Conservation (phyloP, 35 echinoderm and acorn worm genomes). For the Heliocidaris tuberculata region DNA sequence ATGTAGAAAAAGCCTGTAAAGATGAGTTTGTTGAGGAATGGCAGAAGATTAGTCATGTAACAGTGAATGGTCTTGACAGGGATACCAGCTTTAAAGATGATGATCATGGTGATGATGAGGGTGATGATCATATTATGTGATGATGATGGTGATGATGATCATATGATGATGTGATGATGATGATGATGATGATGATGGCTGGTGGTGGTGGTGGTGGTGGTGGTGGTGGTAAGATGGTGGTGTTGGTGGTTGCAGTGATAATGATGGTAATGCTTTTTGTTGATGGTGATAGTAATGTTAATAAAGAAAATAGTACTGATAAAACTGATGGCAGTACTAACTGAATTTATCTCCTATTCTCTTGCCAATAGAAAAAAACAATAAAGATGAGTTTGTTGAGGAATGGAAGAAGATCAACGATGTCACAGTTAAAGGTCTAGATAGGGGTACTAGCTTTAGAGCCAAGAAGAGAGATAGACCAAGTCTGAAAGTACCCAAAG, state of each 20-base stretch:
- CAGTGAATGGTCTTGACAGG: too few relatives aligned
- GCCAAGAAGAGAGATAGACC: slow-evolving; percentile 42
- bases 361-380: background rate
- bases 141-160: too few relatives aligned
- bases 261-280: background rate
- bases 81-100: too few relatives aligned
- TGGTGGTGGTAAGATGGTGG: too few relatives aligned
- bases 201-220: too few relatives aligned
- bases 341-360: background rate
- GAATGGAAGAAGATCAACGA: slow-evolving; percentile 19
- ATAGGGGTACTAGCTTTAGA: background rate
- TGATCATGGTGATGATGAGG: too few relatives aligned
- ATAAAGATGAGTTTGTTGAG: background rate
- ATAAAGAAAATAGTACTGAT: too few relatives aligned
- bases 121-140: too few relatives aligned
- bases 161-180: too few relatives aligned
- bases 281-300: background rate
- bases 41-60: too few relatives aligned
- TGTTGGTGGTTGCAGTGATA: background rate
- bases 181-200: background rate
- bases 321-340: background rate
- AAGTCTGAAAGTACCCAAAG: background rate
- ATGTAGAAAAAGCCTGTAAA: too few relatives aligned
- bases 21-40: too few relatives aligned
- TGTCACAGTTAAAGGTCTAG: background rate